Evolutionary conservation across 1,140 invertebrate genomes (phyloP).

Genomic region (Palaemon carinicauda): DNA sequence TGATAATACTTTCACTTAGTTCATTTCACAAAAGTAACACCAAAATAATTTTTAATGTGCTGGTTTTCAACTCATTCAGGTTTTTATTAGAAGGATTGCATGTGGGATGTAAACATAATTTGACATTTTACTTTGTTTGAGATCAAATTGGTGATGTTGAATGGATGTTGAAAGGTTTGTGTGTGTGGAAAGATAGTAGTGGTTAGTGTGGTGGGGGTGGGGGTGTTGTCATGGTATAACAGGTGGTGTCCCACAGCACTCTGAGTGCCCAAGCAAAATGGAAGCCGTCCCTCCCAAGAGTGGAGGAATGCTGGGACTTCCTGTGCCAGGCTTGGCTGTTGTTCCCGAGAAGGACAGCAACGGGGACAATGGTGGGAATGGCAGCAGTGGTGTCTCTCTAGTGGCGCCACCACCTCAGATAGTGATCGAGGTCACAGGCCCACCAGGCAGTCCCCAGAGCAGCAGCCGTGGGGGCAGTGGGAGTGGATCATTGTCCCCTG

Average conservation of each 20-base stretch:
- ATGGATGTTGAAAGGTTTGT: neutral
- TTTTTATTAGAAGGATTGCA: too few relatives aligned
- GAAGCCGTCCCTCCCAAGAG: slow-evolving; percentile 7
- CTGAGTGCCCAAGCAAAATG: slow-evolving; percentile 33
- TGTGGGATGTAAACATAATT: too few relatives aligned
- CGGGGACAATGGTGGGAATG: slow-evolving; percentile 17
- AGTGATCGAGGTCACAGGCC: slow-evolving; percentile 49
- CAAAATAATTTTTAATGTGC: too few relatives aligned
- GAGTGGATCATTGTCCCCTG: slow-evolving; percentile 32
- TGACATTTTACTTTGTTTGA: too few relatives aligned
- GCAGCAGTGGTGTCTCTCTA: neutral
- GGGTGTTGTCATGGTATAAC: slow-evolving; percentile 23
- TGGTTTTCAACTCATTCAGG: too few relatives aligned
- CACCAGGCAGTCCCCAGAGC: slow-evolving; percentile 42
- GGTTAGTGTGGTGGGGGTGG: neutral
- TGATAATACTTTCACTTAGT: too few relatives aligned
- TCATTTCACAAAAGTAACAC: too few relatives aligned
- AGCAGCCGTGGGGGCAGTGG: slow-evolving; percentile 35
- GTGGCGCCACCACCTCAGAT: slow-evolving; percentile 41
- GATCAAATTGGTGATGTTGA: too few relatives aligned
- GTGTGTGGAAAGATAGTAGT: neutral
- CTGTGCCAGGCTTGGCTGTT: slow-evolving; percentile 35
- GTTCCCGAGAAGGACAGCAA: slow-evolving; percentile 49
- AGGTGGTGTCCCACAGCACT: slow-evolving; percentile 47
- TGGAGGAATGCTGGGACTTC: slow-evolving; percentile 23